Evolutionary conservation across 2,113 vertebrate species (phyloP).

Genomic region (Bufo bufo): DNA sequence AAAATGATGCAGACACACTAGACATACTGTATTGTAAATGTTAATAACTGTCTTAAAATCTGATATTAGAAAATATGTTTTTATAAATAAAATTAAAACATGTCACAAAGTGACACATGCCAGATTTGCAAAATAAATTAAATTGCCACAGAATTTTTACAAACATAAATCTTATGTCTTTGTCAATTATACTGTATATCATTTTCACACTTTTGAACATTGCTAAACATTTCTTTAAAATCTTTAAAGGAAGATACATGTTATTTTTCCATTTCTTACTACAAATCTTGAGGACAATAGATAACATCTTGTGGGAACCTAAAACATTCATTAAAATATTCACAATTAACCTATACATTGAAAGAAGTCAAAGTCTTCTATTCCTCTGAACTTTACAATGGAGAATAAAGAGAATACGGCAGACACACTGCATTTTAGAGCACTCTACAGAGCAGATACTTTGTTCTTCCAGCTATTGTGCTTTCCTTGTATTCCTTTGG

Average conservation of each 20-base stretch:
- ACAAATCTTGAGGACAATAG: not conserved
- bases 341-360: conserved; percentile 9
- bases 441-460: conserved; percentile 24
- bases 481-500: conserved; percentile 40
- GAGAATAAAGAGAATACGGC: conserved; percentile 3
- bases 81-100: no score
- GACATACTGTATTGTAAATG: no score
- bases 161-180: not conserved
- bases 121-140: not conserved
- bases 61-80: no score
- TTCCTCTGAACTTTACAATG: not conserved
- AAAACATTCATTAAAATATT: conserved; percentile 21
- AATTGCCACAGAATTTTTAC: not conserved
- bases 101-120: no score
- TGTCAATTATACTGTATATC: not conserved
- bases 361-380: not conserved
- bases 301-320: not conserved
- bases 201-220: not conserved
- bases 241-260: not conserved
- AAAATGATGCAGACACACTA: no score
- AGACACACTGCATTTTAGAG: conserved; percentile 13
- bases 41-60: no score
- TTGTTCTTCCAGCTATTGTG: conserved; percentile 49
- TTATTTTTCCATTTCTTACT: not conserved
- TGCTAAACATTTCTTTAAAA: not conserved